These are phyloP conservation scores for Leptarthrus brevirostris DNA, from an alignment of 2,888 invertebrate genomes.

Conservation along the genomic window DNA sequence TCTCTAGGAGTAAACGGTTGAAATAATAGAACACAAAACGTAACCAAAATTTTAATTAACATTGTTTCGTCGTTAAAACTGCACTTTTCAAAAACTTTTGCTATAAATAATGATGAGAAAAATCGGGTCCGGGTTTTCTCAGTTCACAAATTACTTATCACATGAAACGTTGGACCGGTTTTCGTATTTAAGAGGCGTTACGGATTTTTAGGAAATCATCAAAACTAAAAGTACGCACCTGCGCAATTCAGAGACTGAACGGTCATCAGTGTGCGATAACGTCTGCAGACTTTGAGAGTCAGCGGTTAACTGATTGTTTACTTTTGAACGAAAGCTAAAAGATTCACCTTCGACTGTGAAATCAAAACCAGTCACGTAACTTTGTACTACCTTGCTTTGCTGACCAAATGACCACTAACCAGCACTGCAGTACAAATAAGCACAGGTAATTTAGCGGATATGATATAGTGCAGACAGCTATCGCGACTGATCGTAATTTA, in stretches of 20 bases:
- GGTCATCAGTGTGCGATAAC: background rate
- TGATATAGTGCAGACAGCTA: background rate
- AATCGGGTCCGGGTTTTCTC: background rate
- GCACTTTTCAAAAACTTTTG: background rate
- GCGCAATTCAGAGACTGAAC: background rate
- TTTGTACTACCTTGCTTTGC: background rate
- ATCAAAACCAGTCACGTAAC: constrained; percentile 33
- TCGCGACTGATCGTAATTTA: background rate
- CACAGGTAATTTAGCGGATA: background rate
- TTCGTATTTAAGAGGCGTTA: background rate
- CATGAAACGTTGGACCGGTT: constrained; percentile 20
- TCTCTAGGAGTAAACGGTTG: background rate
- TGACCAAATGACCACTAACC: constrained; percentile 41
- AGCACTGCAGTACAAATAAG: background rate
- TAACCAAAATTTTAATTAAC: constrained; percentile 8
- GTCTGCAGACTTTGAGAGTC: constrained; percentile 21
- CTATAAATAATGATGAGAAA: background rate
- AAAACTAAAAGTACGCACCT: background rate
- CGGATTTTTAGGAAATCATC: constrained; percentile 7
- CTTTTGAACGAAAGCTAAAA: background rate
- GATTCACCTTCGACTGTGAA: constrained; percentile 27
- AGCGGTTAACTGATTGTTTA: constrained; percentile 42
- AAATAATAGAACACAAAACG: background rate
- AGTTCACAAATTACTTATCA: background rate
- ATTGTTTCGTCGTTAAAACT: background rate